A percentile compares a stretch with the other conserved stretches of the same genome.
phyloP scores from a whole-genome alignment of 2,888 invertebrate genomes.

The Urechis unicinctus region DNA sequence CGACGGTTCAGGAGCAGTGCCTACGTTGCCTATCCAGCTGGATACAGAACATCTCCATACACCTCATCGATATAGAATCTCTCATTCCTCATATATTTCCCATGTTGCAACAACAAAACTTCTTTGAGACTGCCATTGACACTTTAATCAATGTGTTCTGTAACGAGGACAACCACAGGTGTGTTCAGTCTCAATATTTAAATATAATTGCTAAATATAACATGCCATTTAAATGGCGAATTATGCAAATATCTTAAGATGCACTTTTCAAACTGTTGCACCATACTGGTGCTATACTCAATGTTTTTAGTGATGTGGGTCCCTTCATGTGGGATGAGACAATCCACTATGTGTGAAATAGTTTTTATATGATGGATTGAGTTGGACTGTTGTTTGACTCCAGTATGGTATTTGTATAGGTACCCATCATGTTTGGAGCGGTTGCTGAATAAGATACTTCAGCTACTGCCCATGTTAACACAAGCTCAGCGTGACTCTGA shows the following conservation, averaged over 20 bases:
- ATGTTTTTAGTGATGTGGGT: too few species aligned
- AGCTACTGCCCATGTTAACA: conserved; percentile 53
- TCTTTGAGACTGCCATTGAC: conserved; percentile 61
- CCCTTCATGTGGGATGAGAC: too few species aligned
- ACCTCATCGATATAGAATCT: conserved; percentile 50
- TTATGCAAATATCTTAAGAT: too few species aligned
- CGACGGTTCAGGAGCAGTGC: conserved; percentile 30
- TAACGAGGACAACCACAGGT: conserved; percentile 61
- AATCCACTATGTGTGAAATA: too few species aligned
- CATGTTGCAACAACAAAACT: conserved; percentile 45
- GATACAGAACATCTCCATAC: conserved; percentile 58
- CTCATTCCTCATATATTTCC: conserved; percentile 41
- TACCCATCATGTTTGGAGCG: conserved; percentile 58
- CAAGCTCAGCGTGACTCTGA: conserved; percentile 43
- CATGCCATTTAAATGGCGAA: too few species aligned
- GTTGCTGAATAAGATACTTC: conserved; percentile 59
- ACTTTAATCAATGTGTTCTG: conserved; percentile 58
- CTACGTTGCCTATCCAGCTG: conserved; percentile 54
- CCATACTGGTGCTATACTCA: too few species aligned
- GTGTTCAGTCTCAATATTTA: too few species aligned
- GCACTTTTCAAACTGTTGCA: too few species aligned
- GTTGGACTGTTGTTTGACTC: too few species aligned
- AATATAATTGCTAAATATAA: too few species aligned
- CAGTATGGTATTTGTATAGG: too few species aligned
- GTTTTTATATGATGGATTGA: too few species aligned